Base-by-base conservation (phyloP, 2,113 vertebrate species). In the Syngnathoides biaculeatus region DNA sequence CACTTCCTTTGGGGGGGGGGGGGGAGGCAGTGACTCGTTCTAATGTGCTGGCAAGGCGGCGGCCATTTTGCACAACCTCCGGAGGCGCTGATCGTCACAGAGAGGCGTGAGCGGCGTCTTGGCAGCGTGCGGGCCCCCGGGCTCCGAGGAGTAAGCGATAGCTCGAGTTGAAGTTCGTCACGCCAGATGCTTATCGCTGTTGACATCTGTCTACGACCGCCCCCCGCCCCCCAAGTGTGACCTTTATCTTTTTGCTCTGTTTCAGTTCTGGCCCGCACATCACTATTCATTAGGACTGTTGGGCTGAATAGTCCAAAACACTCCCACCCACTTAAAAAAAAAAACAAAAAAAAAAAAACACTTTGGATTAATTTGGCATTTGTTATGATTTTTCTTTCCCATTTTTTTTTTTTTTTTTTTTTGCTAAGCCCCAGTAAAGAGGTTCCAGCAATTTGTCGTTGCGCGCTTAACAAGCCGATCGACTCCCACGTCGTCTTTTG, bases 161-260 rank as follows among this genome's bases (percentile, higher is more conserved):
- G 90, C 60, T 43, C n/a, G 60, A 62, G 60, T 62, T 62, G 60
- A 40, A 62, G 82, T 85, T 76, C 88, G 86, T 94, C 91, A 93
- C 86, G 87, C 87, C 88, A 87, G 78, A 74, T 84, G 75, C 88
- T 93, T 92, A 93, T 93, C 84, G 90, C 67, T 92, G 90, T 85
- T 92, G 94, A 94, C 92, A 93, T 93, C 90, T 94, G 91, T 93
- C 93, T 90, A 90, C 91, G 67, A 87, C 89, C 88, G 80, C 75
- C 14, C 45, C 45, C 19, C 45, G 15, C 45, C 17, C 10, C 15
- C 45, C 19, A 57, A 57, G 88, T 85, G 83, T 92, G 92, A 94
- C 92, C 91, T 94, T 92, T 93, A 89, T 83, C 69, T 72, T 12
- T 12, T 79, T 26, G 69, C 72, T 62, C 68, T 43, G 65, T 80